phyloP scores from a whole-genome alignment of 2,888 invertebrate species.

The Antheraea yamamai region DNA sequence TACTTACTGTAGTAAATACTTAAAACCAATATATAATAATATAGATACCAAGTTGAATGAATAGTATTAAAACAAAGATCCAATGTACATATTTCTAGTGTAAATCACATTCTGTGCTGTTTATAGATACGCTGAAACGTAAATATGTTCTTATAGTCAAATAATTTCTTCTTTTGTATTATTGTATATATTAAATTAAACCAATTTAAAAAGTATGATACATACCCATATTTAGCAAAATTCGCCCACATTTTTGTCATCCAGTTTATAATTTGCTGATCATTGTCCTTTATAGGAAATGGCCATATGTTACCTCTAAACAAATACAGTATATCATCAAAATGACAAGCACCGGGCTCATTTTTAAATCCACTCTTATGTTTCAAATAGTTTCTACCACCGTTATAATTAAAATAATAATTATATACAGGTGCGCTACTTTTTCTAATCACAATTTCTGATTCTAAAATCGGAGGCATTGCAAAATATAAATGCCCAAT shows the following conservation, averaged over 20 bases:
- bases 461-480: constrained; percentile 61
- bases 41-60: too few relatives aligned
- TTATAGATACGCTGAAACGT: too few relatives aligned
- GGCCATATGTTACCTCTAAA: constrained; percentile 59
- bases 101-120: too few relatives aligned
- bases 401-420: constrained; percentile 65
- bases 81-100: background rate
- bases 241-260: constrained; percentile 71
- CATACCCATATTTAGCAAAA: constrained; percentile 72
- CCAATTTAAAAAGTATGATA: constrained; percentile 13
- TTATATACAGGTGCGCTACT: constrained; percentile 55
- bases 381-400: constrained; percentile 65
- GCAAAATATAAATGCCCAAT: constrained; percentile 73
- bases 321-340: constrained; percentile 66
- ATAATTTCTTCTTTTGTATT: background rate
- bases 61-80: too few relatives aligned
- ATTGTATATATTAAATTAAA: background rate
- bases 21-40: too few relatives aligned
- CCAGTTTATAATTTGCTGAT: constrained; percentile 53
- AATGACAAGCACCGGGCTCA: constrained; percentile 61
- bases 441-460: constrained; percentile 43
- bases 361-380: constrained; percentile 44
- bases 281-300: constrained; percentile 48
- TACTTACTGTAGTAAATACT: too few relatives aligned
- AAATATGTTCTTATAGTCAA: background rate